Percentiles rank a stretch among this genome's conserved stretches.
phyloP scores from a whole-genome alignment of 2,113 vertebrate species.

The Oceanodroma tethys region DNA sequence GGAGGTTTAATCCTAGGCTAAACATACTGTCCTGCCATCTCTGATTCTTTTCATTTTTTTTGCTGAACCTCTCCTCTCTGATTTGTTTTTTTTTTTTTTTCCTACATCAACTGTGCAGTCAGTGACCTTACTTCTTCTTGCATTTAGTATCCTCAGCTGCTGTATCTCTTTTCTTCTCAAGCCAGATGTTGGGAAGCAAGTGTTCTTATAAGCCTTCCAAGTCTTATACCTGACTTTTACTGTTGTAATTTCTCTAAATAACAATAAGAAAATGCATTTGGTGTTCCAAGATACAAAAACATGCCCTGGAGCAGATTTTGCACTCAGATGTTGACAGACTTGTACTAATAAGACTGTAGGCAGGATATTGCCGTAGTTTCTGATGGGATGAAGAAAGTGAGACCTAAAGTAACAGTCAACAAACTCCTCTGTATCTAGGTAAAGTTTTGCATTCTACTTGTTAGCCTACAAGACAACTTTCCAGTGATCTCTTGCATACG shows the following conservation, averaged over 20 bases:
- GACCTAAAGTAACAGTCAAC: neutral
- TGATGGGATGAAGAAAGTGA: neutral
- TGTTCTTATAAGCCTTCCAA: neutral
- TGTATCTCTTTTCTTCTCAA: neutral
- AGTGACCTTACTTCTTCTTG: neutral
- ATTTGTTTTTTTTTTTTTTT: neutral
- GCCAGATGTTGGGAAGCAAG: neutral
- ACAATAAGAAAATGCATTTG: neutral
- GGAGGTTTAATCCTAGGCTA: neutral
- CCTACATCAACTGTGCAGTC: neutral
- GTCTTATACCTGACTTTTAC: neutral
- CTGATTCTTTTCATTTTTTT: neutral
- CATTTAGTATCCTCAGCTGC: neutral
- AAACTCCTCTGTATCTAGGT: neutral
- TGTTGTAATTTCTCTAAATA: neutral
- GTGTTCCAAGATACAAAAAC: neutral
- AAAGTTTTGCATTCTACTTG: neutral
- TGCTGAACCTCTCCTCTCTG: neutral
- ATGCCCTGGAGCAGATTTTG: neutral
- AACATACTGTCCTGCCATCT: neutral
- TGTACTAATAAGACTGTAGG: neutral
- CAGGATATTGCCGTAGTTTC: neutral
- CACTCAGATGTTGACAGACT: neutral
- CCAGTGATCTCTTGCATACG: neutral
- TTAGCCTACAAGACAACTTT: neutral